Base-by-base conservation (phyloP, 2,888 invertebrate genomes). In the Athalia circularis region DNA sequence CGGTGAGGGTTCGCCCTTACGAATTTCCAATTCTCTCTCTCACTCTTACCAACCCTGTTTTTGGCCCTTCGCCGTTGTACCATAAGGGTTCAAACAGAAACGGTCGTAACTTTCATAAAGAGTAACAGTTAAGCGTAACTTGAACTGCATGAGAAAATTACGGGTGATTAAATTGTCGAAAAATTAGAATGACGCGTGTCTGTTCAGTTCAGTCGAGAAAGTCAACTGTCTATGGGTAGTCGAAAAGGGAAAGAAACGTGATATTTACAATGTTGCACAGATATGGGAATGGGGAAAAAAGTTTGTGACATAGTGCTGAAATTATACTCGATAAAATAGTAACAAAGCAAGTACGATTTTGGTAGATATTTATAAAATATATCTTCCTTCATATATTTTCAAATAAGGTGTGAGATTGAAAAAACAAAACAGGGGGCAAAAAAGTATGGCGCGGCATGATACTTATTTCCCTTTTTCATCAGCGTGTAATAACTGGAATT, bases 111-210 rank as follows among this genome's bases (percentile, higher is more conserved):
- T 72, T 72, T 61, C 43, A 50, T 59, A 7, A 72, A 72, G 59
- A 59, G 57, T 72, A n/a, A n/a, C n/a, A 59, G 61, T 72, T 72
- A 47, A 59, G 47, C 59, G 72, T 72, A 57, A 61, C 59, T 61
- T 45, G 29, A 54, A 54, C 50, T 68, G 29, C 29, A 29, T 29
- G 29, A 52, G 68, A 29, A 68, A 29, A 54, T 50, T 29, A 50
- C 50, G 68, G 68, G 52, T 29, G 15, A 29, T 52, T 29, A 68
- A 68, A 54, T 68, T 68, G 13, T 68, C 9, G 52, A 43, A 68
- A 68, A 52, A 64, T 43, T 15, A 64, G 15, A 61, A 7, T 11
- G 43, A 52, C 68, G 9, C 43, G 52, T 43, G 43, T 29, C 0
- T 29, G 29, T 29, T 29, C 29, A 29, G 29, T 29, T 29, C 29